Evolutionary conservation across 1,140 invertebrate species (phyloP), one percentile per base, ranked within the genome.

Genomic region (Melitaea cinxia): DNA sequence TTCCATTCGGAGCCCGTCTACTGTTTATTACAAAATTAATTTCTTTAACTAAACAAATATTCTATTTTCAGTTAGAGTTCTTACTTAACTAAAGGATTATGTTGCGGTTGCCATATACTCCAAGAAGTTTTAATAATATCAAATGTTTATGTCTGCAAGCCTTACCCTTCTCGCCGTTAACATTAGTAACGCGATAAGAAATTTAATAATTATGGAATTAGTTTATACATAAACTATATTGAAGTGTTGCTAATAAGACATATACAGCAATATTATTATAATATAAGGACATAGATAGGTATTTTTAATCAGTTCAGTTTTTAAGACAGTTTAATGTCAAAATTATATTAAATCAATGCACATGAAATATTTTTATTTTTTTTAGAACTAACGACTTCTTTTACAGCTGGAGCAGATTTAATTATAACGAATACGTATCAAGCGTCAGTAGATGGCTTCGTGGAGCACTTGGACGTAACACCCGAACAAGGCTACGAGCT

Each of bases 381-480:
- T 30, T 30, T 30, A 12, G 10, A 33, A 10, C 9, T 47, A 21
- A 63, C 53, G 23, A 30, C 2, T 28, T 52, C 19, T 4, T 63
- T 89, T 86, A 68, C 91, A 94, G 96, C 95, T 75, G 97, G 97
- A 1, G 94, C 96, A 12, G 94, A 98, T 78, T 91, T 98, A 24
- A 95, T 98, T 45, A 93, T 95, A 66, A 97, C 96, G 4, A 96
- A 95, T 63, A 97, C 96, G 1, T 99, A 98, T 82, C 97, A 98
- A 91, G 96, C 97, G 0, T 96, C 95, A 9, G 90, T 97, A 39
- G 92, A 93, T 17, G 96, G 96, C 0, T 96, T 97, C 77, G 91
- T 93, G 65, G 92, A 95, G 76, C 93, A 96, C 82, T 82, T 97
- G 24, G 91, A 92, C 0, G 65, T 96, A 0, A 92, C 89, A 14